These are phyloP conservation scores for Gambusia affinis DNA, from an alignment of 2,113 vertebrate genomes.

Conservation along the genomic window DNA sequence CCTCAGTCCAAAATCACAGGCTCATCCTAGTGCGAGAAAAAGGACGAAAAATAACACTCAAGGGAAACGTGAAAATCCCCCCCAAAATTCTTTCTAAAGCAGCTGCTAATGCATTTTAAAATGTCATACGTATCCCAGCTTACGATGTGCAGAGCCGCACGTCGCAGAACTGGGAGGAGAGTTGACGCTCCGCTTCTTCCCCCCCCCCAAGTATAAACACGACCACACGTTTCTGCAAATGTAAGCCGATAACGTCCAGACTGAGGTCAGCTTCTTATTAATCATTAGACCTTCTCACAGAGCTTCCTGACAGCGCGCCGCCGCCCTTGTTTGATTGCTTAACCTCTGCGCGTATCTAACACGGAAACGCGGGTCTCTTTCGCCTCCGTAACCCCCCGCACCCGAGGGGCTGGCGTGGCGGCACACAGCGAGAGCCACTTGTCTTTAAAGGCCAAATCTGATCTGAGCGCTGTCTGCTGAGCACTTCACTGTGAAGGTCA, in stretches of 20 bases:
- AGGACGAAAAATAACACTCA: slow-evolving; percentile 44
- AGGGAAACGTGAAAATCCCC: slow-evolving; percentile 58
- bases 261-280: slow-evolving; percentile 39
- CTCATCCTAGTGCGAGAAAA: slow-evolving; percentile 61
- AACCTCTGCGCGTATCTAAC: slow-evolving; percentile 29
- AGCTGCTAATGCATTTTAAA: slow-evolving; percentile 63
- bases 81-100: slow-evolving; percentile 62
- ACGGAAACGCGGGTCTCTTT: slow-evolving; percentile 15
- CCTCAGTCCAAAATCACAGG: slow-evolving; percentile 60
- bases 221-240: slow-evolving; percentile 15
- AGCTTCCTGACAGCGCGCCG: neutral
- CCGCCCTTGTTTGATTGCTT: slow-evolving; percentile 21
- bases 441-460: slow-evolving; percentile 71
- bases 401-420: slow-evolving; percentile 43
- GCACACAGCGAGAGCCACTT: slow-evolving; percentile 57
- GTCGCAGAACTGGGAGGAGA: slow-evolving; percentile 38
- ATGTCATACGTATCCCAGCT: slow-evolving; percentile 63
- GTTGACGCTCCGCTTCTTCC: slow-evolving; percentile 50
- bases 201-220: neutral
- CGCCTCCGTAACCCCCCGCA: slow-evolving; percentile 25
- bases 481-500: slow-evolving; percentile 68
- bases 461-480: slow-evolving; percentile 65
- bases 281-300: slow-evolving; percentile 22
- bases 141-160: slow-evolving; percentile 44
- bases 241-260: slow-evolving; percentile 28